Base-by-base conservation (phyloP, 2,888 invertebrate species). In the Melanophora roralis region DNA sequence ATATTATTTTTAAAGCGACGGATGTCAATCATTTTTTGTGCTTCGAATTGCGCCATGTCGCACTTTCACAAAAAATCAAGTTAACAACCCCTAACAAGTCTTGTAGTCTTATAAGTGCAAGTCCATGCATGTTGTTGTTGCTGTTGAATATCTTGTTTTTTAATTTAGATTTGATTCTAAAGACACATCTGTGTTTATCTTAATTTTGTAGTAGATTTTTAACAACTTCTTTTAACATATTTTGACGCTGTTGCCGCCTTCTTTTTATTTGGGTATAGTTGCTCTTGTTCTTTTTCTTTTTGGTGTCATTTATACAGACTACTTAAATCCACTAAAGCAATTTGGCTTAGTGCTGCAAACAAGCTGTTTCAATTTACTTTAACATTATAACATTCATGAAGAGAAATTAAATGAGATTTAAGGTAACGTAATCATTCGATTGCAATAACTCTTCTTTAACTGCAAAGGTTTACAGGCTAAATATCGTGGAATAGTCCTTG, bases 321-420 rank as follows among this genome's bases (percentile, higher is more conserved):
- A 67, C 68, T 72, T 53, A 81, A 81, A 81, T 81, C 75, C 72
- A 76, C 81, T 81, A 76, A 81, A 76, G 76, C 79, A 81, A 81
- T 81, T 81, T 81, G 74, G 79, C 79, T 79, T 72, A 81, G 68
- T 51, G 32, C 55, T 59, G 60, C 73, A 76, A 81, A 76, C 79
- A 81, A 78, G 76, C 78, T 79, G 78, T 76, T 76, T 81, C 78
- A 77, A 80, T 80, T 80, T 77, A 80, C 77, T 68, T 68, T 55
- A 67, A 68, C 59, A 59, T 62, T 68, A 60, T 64, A 64, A 49
- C 19, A 57, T 49, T 43, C 23, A 1, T 36, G 53, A 12, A 51
- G 16, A 9, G 40, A 45, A n/a, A 47, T 4, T 8, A 43, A 14
- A 14, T 40, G n/a, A 11, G 16, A 5, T 43, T 23, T 71, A 59